A percentile compares a stretch with the other conserved stretches of the same genome.
Evolutionary conservation across 2,888 invertebrate genomes (phyloP).

Genomic region (Exocentrus adspersus): DNA sequence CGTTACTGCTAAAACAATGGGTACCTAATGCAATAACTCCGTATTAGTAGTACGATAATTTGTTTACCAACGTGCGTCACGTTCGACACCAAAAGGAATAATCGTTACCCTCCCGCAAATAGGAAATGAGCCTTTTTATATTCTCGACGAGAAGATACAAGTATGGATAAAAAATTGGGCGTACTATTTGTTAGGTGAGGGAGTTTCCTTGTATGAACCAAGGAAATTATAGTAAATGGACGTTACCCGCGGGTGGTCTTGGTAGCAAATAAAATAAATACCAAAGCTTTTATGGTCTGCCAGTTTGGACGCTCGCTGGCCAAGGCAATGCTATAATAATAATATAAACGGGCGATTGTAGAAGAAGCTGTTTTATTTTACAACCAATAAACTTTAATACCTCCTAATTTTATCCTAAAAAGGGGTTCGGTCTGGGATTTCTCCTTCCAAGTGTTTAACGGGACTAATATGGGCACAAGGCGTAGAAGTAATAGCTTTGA

Average conservation of each 20-base stretch:
- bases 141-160: too few relatives aligned
- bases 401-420: background rate
- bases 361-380: background rate
- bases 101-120: too few relatives aligned
- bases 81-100: too few relatives aligned
- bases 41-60: background rate
- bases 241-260: background rate
- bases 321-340: background rate
- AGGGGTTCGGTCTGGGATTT: background rate
- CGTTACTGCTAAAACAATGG: too few relatives aligned
- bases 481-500: too few relatives aligned
- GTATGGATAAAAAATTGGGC: too few relatives aligned
- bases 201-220: too few relatives aligned
- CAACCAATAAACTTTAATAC: background rate
- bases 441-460: too few relatives aligned
- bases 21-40: too few relatives aligned
- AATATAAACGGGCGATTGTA: background rate
- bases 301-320: background rate
- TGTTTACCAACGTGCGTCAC: slow-evolving; percentile 6
- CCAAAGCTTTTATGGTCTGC: background rate
- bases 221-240: too few relatives aligned
- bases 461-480: background rate
- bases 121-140: too few relatives aligned
- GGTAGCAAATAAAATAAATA: background rate
- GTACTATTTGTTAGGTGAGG: too few relatives aligned